Evolutionary conservation across 2,113 vertebrate species (phyloP), one percentile per base, ranked within the genome.

Genomic region (Prolemur simus): DNA sequence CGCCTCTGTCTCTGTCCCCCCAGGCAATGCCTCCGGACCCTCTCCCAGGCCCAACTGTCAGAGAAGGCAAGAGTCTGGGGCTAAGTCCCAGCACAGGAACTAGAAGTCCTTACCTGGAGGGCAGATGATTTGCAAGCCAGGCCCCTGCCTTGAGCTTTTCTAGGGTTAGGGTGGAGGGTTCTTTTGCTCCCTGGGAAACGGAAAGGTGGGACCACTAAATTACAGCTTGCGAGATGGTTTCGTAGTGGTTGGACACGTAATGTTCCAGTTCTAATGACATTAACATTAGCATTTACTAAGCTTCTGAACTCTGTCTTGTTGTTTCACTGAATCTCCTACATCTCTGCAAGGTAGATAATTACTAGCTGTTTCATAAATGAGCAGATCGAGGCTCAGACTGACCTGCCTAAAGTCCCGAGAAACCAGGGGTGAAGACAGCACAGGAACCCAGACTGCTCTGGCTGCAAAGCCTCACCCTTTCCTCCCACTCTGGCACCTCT

Each of bases 141-240:
- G n/a, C 12, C 6, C 0, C 9, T 21, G 23, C 11, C 47, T 82
- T 5, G 17, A 9, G 0, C 5, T 69, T 34, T 21, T 42, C 47
- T 52, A 1, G 32, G 25, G 37, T 56, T 64, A 45, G 39, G 27
- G 8, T n/a, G 32, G 18, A 10, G 11, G 17, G 18, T 39, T 25
- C 45, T 49, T 85, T 58, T 49, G 45, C 34, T 34, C 14, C 15
- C 63, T 74, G 39, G 54, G 39, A 58, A 56, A 23, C 12, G 11
- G 10, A 2, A 77, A 52, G 56, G 20, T 71, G 27, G 15, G 12
- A n/a, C 52, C 45, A 45, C 32, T 78, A 85, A 13, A 52, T 37
- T 37, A 21, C 2, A 64, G 37, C 47, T 63, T 45, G 54, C 18
- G 45, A 66, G 21, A 64, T 13, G 42, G n/a, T 18, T 42, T 52